These are phyloP conservation scores for Pipistrellus kuhlii DNA, from an alignment of 2,797 vertebrate species.

Conservation along the genomic window DNA sequence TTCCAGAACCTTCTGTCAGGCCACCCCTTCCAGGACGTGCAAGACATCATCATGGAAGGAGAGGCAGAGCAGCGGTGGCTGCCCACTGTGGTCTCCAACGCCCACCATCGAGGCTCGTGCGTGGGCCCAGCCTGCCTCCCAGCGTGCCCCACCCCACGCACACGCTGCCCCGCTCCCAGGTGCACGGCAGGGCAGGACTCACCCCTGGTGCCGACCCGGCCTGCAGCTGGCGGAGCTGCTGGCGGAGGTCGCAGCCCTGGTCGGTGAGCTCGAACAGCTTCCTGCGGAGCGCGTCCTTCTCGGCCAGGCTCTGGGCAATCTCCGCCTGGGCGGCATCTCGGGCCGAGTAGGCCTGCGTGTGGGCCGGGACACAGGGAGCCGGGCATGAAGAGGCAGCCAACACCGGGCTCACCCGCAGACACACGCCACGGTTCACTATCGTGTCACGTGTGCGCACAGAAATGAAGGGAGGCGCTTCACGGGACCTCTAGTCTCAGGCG, in stretches of 20 bases:
- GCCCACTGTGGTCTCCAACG: background rate
- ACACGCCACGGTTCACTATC: too few species aligned
- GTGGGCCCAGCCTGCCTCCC: rapidly evolving
- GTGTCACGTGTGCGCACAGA: rapidly evolving
- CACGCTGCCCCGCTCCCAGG: background rate
- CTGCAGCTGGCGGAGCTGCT: slow-evolving; percentile 64
- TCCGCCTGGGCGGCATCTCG: slow-evolving; percentile 91
- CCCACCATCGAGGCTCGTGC: rapidly evolving
- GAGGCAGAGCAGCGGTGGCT: background rate
- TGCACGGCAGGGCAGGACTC: slow-evolving; percentile 51
- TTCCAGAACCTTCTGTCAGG: background rate
- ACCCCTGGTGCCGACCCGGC: slow-evolving; percentile 16
- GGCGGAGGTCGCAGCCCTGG: slow-evolving; percentile 86
- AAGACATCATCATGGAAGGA: rapidly evolving
- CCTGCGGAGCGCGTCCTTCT: slow-evolving; percentile 92
- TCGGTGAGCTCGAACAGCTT: slow-evolving; percentile 92
- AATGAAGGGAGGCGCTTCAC: too few species aligned
- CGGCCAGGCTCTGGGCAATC: slow-evolving; percentile 89
- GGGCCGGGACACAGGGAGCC: background rate
- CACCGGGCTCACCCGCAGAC: rapidly evolving
- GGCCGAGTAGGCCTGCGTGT: slow-evolving; percentile 89
- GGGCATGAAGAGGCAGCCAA: background rate
- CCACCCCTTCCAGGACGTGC: background rate
- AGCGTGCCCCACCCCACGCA: background rate
- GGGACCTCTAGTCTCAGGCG: background rate